Conservation (phyloP, 1,140 invertebrate genomes). For the Ericerus pela region DNA sequence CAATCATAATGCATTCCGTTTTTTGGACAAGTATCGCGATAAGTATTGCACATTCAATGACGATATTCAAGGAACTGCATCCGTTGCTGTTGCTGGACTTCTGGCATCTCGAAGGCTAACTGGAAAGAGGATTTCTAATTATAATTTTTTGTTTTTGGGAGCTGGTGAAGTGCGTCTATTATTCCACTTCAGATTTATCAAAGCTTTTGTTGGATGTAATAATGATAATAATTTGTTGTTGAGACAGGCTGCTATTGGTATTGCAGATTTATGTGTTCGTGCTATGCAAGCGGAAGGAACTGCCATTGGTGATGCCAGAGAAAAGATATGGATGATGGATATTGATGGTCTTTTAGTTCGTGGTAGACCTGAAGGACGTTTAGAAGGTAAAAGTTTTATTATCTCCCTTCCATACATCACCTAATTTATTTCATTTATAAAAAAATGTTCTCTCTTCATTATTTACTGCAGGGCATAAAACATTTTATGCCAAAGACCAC, state of each 20-base stretch:
- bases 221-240: background rate
- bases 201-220: background rate
- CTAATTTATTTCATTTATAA: background rate
- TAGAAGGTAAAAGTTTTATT: constrained; percentile 32
- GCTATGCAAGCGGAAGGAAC: constrained; percentile 75
- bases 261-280: constrained; percentile 68
- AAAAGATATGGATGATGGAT: constrained; percentile 79
- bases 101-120: constrained; percentile 68
- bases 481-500: constrained; percentile 67
- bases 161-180: constrained; percentile 57
- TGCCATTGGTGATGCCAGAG: constrained; percentile 52
- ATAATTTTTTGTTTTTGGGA: constrained; percentile 78
- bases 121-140: constrained; percentile 54
- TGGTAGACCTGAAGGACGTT: constrained; percentile 50
- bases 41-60: constrained; percentile 92
- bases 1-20: constrained; percentile 82
- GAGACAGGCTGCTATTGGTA: constrained; percentile 65
- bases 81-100: constrained; percentile 80
- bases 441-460: constrained; percentile 31
- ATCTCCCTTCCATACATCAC: no score
- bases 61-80: constrained; percentile 91
- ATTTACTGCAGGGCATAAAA: constrained; percentile 55
- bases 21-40: constrained; percentile 73
- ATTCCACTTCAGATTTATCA: background rate
- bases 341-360: constrained; percentile 66